Conservation (phyloP, 2,113 vertebrate species). For the Spilogale gracilis region DNA sequence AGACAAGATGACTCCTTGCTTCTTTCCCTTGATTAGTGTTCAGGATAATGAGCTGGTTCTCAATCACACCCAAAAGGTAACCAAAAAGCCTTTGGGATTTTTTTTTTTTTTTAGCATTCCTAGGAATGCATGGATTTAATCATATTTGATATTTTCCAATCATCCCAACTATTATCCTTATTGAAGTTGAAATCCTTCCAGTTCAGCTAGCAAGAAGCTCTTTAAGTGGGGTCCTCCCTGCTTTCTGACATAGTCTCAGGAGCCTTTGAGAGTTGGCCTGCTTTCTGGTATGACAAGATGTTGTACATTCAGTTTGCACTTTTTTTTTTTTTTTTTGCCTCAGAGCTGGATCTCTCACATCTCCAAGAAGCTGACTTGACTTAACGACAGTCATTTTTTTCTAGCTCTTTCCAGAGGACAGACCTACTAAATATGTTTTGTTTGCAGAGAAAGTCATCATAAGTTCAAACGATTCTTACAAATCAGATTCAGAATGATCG, state of each 20-base stretch:
- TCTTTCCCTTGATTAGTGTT: neutral
- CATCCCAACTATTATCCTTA: neutral
- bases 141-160: neutral
- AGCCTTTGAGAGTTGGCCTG: neutral
- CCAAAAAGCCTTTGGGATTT: neutral
- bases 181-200: neutral
- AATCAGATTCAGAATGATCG: neutral
- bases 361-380: neutral
- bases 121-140: neutral
- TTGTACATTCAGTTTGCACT: too few relatives aligned
- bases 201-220: neutral
- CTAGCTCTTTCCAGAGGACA: neutral
- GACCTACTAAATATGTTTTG: neutral
- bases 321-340: neutral
- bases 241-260: neutral
- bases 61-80: neutral
- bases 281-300: neutral
- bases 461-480: neutral
- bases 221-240: too few relatives aligned
- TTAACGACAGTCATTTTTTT: neutral
- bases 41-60: neutral
- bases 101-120: neutral
- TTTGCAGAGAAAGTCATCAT: neutral
- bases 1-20: neutral
- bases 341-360: neutral